Evolutionary conservation across 1,140 invertebrate genomes (phyloP), one percentile per base, ranked within the genome.

Genomic region (Anadara kagoshimensis): DNA sequence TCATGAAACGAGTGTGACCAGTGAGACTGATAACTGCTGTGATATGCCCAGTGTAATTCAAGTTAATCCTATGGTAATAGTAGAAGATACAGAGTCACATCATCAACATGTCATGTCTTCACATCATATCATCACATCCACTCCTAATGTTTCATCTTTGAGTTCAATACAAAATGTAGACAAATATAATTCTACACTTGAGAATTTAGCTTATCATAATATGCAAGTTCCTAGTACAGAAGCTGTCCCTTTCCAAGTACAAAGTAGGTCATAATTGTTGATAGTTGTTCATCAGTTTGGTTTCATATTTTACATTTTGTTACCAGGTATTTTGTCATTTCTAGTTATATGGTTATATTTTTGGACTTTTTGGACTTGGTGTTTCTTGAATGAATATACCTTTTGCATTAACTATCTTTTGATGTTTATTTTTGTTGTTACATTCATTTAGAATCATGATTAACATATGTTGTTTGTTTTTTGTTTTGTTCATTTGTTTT

Each of bases 151-250:
- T 36, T 36, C 29, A 36, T 36, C 29, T 36, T 36, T 36, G 29
- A 36, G 29, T 36, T 36, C 29, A 36, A 36, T 36, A 36, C 29
- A 36, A 36, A 36, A 36, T 36, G 29, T 36, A 36, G 29, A 36
- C 29, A 36, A 36, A 36, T 36, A 36, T 36, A 36, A 36, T 36
- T 36, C 29, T 36, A 3, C 29, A 7, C 29, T 36, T 36, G 29
- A 36, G 29, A 36, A 36, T 36, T 36, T 36, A 36, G 29, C 29
- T 36, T 36, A 3, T 36, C 29, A 36, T 36, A 36, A 36, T 24
- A 77, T 73, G 24, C 58, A 36, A 56, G 66, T 65, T 5, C 66
- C 70, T 24, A 8, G 24, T 47, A 56, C 72, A 57, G 51, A 54
- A 43, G 51, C 18, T 68, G 24, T 57, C 4, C 58, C 45, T 16